Evolutionary conservation across 2,888 invertebrate genomes (phyloP), one percentile per base, ranked within the genome.

Genomic region (Drosophila melanocephala): DNA sequence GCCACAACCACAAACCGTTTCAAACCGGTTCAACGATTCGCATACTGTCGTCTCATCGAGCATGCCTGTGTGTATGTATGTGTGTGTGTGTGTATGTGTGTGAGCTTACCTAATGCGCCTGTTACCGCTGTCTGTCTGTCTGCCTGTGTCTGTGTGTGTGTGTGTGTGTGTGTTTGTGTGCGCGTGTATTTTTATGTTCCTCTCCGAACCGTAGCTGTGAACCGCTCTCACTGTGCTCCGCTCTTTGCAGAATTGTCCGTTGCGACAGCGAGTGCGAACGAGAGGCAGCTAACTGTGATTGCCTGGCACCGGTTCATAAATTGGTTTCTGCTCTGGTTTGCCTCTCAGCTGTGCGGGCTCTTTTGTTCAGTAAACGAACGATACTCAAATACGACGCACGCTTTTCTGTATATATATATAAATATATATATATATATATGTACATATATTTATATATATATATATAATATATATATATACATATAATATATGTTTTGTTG

Each of bases 321-420:
- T 77, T 81, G 84, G 84, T 81, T 83, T 81, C 82, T 83, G 71
- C 75, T 65, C 81, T 83, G 81, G 80, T 79, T 83, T 78, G 70
- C 19, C 53, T 58, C 66, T 73, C 62, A 64, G 68, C 65, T 75
- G 75, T 78, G 58, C 75, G 75, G 59, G 14, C 55, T 42, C 53
- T 66, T 35, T 67, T 55, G 73, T 69, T 83, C 68, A 83, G 81
- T 81, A 58, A 76, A 75, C 70, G 68, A 68, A 52, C 64, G 75
- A 66, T 74, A 69, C 73, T 87, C 77, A 74, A 69, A 77, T 61
- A 73, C 59, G 69, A 66, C 73, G 72, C 81, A 84, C 69, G 81
- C 73, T 56, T 64, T 69, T 53, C 64, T 55, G 39, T 52, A 50
- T 52, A 56, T 16, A 22, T 33, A 30, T 9, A 47, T 26, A 9